Conservation (phyloP, 2,113 vertebrate species). For the Triplophysa tibetana region DNA sequence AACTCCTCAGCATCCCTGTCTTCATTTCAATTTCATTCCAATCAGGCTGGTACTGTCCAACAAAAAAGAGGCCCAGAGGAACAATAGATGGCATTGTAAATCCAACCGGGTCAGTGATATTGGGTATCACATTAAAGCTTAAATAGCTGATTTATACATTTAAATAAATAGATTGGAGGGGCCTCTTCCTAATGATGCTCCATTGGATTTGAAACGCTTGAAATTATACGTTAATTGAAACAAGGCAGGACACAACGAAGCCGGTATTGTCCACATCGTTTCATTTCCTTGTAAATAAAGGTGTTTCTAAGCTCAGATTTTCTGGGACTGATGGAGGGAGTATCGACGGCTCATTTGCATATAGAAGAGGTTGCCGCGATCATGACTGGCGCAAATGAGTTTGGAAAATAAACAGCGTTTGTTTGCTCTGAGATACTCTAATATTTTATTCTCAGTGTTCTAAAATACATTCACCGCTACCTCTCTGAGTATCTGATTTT, state of each 20-base stretch:
- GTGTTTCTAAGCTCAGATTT: conserved; percentile 2
- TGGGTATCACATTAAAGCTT: conserved; percentile 11
- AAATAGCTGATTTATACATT: conserved; percentile 15
- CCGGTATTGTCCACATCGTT: neutral
- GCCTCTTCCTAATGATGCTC: neutral
- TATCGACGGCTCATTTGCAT: conserved; percentile 15
- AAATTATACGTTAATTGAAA: conserved; percentile 10
- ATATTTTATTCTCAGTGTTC: too few species aligned
- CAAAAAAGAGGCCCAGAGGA: neutral
- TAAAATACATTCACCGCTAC: neutral
- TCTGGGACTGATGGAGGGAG: neutral
- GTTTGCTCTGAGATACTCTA: neutral
- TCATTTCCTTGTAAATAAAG: conserved; percentile 14
- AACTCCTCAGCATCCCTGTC: conserved; percentile 37
- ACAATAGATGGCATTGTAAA: conserved; percentile 23
- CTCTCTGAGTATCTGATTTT: neutral
- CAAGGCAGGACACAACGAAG: neutral
- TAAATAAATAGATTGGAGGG: neutral
- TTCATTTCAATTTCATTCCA: conserved; percentile 34
- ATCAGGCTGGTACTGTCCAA: conserved; percentile 12
- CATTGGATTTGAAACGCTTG: neutral
- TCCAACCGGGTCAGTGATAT: conserved; percentile 8
- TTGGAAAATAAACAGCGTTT: conserved; percentile 36
- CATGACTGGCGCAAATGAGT: conserved; percentile 19
- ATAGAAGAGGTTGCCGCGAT: conserved; percentile 34